Evolutionary conservation across 2,113 vertebrate species (phyloP).

Genomic region (Tenrec ecaudatus): DNA sequence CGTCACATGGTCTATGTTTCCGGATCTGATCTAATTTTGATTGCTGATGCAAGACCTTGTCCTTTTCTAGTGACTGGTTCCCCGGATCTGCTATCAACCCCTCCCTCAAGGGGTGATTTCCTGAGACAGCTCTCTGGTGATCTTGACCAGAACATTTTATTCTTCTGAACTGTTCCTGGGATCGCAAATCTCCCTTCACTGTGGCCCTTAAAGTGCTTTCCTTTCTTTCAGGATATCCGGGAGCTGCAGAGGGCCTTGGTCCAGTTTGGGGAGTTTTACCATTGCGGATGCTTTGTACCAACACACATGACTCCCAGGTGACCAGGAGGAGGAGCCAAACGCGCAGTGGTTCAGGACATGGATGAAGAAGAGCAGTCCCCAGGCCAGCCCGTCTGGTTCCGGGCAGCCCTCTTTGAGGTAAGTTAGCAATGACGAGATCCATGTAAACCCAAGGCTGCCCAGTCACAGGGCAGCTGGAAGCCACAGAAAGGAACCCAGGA

Average conservation of each 20-base stretch:
- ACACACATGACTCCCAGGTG: background rate
- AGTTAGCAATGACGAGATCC: background rate
- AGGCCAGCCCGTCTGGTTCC: background rate
- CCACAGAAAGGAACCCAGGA: background rate
- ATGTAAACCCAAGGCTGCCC: background rate
- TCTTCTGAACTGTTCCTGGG: background rate
- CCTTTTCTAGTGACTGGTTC: background rate
- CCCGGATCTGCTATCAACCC: background rate
- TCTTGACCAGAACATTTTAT: background rate
- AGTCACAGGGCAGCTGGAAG: background rate
- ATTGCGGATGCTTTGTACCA: background rate
- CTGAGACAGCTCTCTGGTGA: background rate
- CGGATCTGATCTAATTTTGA: background rate
- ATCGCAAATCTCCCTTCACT: background rate
- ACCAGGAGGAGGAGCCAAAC: background rate
- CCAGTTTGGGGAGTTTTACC: background rate
- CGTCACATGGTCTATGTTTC: background rate
- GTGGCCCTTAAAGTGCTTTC: background rate
- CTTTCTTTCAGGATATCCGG: slow-evolving; percentile 42
- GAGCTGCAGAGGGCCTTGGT: background rate
- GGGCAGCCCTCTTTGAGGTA: background rate
- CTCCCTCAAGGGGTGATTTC: background rate
- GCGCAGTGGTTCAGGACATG: background rate
- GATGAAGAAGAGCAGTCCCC: background rate
- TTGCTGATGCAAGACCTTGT: background rate